phyloP scores from a whole-genome alignment of 37 sponge, comb jelly and placozoan species.

The Halichondria panicea region DNA sequence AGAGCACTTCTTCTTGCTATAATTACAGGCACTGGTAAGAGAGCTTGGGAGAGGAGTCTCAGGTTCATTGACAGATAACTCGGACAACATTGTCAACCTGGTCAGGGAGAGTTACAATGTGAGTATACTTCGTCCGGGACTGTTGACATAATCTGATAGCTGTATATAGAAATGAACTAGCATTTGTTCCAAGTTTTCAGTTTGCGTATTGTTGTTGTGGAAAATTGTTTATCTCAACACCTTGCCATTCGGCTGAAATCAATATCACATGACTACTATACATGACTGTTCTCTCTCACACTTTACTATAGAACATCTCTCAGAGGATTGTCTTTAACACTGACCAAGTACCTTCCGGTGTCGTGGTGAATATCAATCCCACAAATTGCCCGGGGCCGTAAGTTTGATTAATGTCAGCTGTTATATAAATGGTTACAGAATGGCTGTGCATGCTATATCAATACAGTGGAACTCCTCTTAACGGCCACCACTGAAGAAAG shows the following conservation, averaged over 20 bases:
- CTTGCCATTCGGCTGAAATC: too few species aligned
- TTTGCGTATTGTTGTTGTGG: too few species aligned
- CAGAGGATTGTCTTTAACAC: constrained; percentile 53
- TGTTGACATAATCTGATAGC: too few species aligned
- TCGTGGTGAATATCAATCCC: constrained; percentile 33
- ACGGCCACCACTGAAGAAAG: too few species aligned
- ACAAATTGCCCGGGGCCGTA: constrained; percentile 43
- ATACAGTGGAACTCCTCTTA: too few species aligned
- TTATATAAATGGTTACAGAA: too few species aligned
- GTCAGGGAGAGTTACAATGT: constrained; percentile 62
- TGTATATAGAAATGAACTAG: not conserved
- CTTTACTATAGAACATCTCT: constrained; percentile 30
- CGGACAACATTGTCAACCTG: constrained; percentile 63
- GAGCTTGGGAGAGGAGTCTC: constrained; percentile 28
- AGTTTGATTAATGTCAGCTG: not conserved
- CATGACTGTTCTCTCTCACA: too few species aligned
- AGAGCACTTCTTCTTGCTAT: too few species aligned
- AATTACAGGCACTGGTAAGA: constrained; percentile 20
- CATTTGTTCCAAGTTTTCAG: too few species aligned
- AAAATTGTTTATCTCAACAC: too few species aligned
- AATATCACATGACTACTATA: too few species aligned
- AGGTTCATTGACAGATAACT: constrained; percentile 56
- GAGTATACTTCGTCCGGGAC: not conserved
- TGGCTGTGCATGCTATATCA: too few species aligned
- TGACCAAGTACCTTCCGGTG: constrained; percentile 14